Evolutionary conservation across 2,888 invertebrate genomes (phyloP).

Genomic region (Periphyllus acericola): DNA sequence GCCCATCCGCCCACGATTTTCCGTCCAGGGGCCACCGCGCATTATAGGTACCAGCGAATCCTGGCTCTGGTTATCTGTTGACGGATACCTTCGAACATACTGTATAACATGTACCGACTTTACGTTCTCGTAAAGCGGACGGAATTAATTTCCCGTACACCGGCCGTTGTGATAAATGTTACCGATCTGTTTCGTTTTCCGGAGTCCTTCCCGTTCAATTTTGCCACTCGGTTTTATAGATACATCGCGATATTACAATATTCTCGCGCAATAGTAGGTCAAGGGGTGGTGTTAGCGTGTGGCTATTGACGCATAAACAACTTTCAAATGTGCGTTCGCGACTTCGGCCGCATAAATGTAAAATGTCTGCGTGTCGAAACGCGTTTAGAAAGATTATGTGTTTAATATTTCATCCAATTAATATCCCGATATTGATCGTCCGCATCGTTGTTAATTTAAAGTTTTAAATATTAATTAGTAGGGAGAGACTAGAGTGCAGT

Average conservation of each 20-base stretch:
- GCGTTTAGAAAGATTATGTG: background rate
- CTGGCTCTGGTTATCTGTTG: too few relatives aligned
- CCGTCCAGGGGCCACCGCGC: too few relatives aligned
- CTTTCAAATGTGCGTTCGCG: background rate
- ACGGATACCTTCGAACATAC: too few relatives aligned
- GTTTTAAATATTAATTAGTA: too few relatives aligned
- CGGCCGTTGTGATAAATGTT: background rate
- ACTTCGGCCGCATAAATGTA: background rate
- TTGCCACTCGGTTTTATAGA: background rate
- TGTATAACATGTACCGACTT: background rate
- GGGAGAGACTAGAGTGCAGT: too few relatives aligned
- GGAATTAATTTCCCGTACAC: background rate
- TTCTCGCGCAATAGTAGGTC: background rate
- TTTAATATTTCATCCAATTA: background rate
- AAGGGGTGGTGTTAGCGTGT: background rate
- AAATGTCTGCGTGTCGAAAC: background rate
- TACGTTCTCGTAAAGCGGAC: background rate
- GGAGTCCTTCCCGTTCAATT: too few relatives aligned
- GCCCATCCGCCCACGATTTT: too few relatives aligned
- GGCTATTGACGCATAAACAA: too few relatives aligned
- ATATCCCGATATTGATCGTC: background rate
- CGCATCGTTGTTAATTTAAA: too few relatives aligned
- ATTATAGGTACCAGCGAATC: too few relatives aligned
- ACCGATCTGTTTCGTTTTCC: background rate
- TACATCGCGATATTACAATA: background rate